phyloP scores from a whole-genome alignment of 2,797 vertebrate genomes.

The Harpagifer antarcticus region DNA sequence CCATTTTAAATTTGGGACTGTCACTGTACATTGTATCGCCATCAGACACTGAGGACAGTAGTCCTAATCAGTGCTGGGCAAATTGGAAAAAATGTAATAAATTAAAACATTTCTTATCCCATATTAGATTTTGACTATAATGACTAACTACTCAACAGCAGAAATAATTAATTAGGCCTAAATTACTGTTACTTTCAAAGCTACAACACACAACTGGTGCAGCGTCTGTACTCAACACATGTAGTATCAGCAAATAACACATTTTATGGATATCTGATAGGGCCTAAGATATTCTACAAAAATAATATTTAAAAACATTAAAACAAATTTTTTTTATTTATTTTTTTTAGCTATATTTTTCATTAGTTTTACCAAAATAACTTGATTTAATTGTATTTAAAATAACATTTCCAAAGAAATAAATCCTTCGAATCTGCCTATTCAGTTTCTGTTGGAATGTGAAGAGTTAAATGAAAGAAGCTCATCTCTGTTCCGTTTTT shows the following conservation, averaged over 20 bases:
- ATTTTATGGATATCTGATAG: neutral
- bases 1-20: constrained; percentile 6
- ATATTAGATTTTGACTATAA: neutral
- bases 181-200: neutral
- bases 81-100: neutral
- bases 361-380: too few relatives aligned
- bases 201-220: neutral
- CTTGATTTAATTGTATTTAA: too few relatives aligned
- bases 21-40: neutral
- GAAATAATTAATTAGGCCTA: neutral
- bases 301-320: too few relatives aligned
- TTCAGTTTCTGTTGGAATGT: too few relatives aligned
- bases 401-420: too few relatives aligned
- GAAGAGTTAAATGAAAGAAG: too few relatives aligned
- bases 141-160: neutral
- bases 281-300: too few relatives aligned
- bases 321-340: too few relatives aligned
- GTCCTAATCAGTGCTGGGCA: neutral
- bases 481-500: too few relatives aligned
- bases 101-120: neutral
- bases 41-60: neutral
- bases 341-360: too few relatives aligned
- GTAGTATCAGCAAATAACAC: neutral
- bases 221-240: neutral
- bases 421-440: too few relatives aligned